Conservation (phyloP, 2,113 vertebrate species). For the Xiphophorus maculatus region DNA sequence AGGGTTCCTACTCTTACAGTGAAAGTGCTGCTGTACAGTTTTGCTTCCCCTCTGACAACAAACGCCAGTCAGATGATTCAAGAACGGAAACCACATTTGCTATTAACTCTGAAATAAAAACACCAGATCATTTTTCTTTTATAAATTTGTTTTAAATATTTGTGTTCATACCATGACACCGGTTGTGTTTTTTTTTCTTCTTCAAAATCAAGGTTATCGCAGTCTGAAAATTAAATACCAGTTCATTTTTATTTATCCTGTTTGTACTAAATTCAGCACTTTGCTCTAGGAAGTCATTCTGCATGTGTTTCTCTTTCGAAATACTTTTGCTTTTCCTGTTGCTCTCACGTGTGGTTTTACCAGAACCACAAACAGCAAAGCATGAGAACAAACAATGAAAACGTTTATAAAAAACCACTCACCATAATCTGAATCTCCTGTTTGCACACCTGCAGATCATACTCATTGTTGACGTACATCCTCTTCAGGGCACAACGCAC, state of each 20-base stretch:
- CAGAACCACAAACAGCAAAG: not conserved
- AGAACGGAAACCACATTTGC: not conserved
- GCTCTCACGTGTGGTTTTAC: not conserved
- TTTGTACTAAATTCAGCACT: not conserved
- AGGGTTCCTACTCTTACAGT: no score
- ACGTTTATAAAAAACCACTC: slow-evolving; percentile 64
- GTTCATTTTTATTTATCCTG: not conserved
- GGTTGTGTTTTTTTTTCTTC: not conserved
- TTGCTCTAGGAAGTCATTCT: not conserved
- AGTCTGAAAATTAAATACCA: not conserved
- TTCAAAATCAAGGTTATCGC: not conserved
- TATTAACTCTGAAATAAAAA: not conserved
- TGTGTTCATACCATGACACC: not conserved
- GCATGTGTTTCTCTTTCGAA: slow-evolving; percentile 7
- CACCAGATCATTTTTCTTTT: not conserved
- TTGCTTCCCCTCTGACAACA: no score
- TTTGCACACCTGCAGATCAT: slow-evolving; percentile 97
- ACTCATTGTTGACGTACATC: slow-evolving; percentile 98
- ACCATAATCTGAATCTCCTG: slow-evolving; percentile 99
- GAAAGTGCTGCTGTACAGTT: no score
- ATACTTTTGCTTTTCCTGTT: not conserved
- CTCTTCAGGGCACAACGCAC: slow-evolving; percentile 96
- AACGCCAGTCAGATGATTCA: not conserved
- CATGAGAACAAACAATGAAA: not conserved
- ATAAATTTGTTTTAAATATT: not conserved